Conservation (phyloP, 2,888 invertebrate species). For the Amblyjoppa fuscipennis region DNA sequence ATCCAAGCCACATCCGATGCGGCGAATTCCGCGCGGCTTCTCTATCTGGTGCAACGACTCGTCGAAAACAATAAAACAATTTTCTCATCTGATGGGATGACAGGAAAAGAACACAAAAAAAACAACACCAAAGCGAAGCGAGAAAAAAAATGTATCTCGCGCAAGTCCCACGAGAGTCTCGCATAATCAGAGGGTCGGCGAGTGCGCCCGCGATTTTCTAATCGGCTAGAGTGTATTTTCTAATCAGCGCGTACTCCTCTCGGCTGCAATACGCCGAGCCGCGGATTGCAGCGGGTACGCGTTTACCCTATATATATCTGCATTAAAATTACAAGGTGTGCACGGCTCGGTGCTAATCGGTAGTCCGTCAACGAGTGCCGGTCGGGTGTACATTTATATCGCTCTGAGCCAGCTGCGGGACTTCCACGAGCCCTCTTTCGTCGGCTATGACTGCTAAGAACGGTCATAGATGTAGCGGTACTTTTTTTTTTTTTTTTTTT, state of each 20-base stretch:
- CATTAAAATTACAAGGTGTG: slow-evolving; percentile 50
- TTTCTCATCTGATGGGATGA: slow-evolving; percentile 53
- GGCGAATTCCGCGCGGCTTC: slow-evolving; percentile 20
- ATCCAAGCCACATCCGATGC: slow-evolving; percentile 2
- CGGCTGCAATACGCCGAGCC: slow-evolving; percentile 10
- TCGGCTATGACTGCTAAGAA: slow-evolving; percentile 50
- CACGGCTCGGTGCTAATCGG: slow-evolving; percentile 46
- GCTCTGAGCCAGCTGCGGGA: slow-evolving; percentile 11
- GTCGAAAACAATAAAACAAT: slow-evolving; percentile 55
- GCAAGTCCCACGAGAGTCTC: slow-evolving; percentile 46
- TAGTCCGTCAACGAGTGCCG: slow-evolving; percentile 60
- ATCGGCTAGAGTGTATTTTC: slow-evolving; percentile 22
- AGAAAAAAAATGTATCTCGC: slow-evolving; percentile 12
- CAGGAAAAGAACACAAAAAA: slow-evolving; percentile 17
- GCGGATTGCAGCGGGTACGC: slow-evolving; percentile 7
- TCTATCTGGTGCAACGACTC: slow-evolving; percentile 3
- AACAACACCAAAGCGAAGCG: neutral
- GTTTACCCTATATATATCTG: slow-evolving; percentile 8
- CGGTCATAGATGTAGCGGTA: slow-evolving; percentile 67
- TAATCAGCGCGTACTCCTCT: slow-evolving; percentile 45
- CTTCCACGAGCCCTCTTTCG: slow-evolving; percentile 22
- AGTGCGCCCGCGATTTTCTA: slow-evolving; percentile 52
- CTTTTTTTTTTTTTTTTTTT: slow-evolving; percentile 49
- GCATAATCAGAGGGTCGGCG: slow-evolving; percentile 46
- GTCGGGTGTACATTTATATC: slow-evolving; percentile 1